Evolutionary conservation across 37 sponge, comb jelly and placozoan genomes (phyloP).

Genomic region (Hormiphora californensis): DNA sequence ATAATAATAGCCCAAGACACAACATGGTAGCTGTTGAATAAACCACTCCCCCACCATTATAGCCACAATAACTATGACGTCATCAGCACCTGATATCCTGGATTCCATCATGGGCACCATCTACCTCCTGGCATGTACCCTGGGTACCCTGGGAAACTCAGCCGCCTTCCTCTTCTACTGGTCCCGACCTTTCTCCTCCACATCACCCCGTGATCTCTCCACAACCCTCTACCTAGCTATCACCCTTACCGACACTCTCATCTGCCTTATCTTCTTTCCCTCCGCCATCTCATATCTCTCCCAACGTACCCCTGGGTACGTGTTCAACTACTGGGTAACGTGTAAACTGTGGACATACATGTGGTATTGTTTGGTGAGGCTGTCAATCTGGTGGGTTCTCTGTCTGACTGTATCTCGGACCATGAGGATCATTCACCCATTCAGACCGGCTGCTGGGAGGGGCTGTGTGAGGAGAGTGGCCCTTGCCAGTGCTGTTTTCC

Average conservation of each 20-base stretch:
- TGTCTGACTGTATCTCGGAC: neutral
- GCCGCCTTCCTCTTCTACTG: neutral
- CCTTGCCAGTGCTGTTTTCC: neutral
- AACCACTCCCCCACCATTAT: too few species aligned
- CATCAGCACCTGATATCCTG: too few species aligned
- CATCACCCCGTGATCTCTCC: conserved; percentile 1
- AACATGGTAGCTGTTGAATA: too few species aligned
- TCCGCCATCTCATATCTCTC: neutral
- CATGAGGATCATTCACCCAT: neutral
- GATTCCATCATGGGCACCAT: neutral
- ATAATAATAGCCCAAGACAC: too few species aligned
- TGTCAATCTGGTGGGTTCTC: neutral
- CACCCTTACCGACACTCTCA: neutral
- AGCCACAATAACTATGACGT: too few species aligned
- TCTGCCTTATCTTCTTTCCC: neutral
- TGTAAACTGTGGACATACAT: neutral
- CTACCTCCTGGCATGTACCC: neutral
- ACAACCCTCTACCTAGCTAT: neutral
- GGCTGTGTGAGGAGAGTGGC: neutral
- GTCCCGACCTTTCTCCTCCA: too few species aligned
- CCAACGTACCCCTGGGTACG: neutral
- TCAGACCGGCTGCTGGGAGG: too few species aligned
- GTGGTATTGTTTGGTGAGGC: neutral
- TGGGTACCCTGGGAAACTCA: neutral
- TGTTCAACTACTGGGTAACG: neutral